Evolutionary conservation across 2,888 invertebrate genomes (phyloP).

Genomic region (Apodemia mormo): DNA sequence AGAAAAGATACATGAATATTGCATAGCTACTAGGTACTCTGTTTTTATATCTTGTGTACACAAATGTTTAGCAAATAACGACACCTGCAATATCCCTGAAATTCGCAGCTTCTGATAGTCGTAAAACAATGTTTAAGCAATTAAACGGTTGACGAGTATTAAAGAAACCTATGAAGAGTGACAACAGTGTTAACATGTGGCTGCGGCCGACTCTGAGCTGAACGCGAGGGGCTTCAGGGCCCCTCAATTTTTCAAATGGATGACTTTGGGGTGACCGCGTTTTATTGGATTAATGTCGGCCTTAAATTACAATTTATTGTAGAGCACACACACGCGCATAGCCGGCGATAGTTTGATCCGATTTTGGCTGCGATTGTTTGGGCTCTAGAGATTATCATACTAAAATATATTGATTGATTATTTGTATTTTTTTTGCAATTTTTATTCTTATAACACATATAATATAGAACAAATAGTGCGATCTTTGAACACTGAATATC

Average conservation of each 20-base stretch:
- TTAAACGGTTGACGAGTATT: not conserved
- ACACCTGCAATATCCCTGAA: too few relatives aligned
- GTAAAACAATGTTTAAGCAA: not conserved
- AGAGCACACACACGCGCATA: not conserved
- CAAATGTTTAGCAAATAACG: too few relatives aligned
- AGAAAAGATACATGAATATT: too few relatives aligned
- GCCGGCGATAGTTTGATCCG: not conserved
- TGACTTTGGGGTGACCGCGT: conserved; percentile 5
- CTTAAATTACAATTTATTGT: not conserved
- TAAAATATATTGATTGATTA: too few relatives aligned
- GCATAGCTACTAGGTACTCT: too few relatives aligned
- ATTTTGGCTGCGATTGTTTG: not conserved
- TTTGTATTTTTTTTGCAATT: too few relatives aligned
- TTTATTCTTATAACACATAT: too few relatives aligned
- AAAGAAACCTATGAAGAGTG: conserved; percentile 9
- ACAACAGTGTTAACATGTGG: conserved; percentile 6
- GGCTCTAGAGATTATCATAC: not conserved
- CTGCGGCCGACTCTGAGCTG: not conserved
- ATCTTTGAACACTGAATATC: too few relatives aligned
- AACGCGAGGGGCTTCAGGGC: conserved; percentile 3
- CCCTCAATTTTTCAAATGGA: not conserved
- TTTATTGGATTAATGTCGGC: conserved; percentile 8
- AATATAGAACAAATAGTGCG: too few relatives aligned
- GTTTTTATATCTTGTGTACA: too few relatives aligned
- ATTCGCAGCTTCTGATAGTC: not conserved